These are phyloP conservation scores for Tenualosa ilisha DNA, from an alignment of 2,797 vertebrate species.

Conservation along the genomic window DNA sequence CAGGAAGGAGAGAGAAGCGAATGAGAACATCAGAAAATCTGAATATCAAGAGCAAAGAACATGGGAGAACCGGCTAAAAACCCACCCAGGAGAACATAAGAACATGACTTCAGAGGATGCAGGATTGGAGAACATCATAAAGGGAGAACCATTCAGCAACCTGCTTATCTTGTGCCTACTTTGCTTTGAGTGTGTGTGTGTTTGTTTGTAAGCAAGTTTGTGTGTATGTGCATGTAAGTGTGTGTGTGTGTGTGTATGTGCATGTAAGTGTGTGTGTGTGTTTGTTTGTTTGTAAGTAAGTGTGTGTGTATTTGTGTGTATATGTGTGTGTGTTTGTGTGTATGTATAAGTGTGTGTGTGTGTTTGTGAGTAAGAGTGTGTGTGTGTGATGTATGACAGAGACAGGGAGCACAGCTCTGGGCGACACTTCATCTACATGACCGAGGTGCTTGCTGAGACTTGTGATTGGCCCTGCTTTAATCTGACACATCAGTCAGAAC, in stretches of 20 bases:
- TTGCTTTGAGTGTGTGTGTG: not conserved
- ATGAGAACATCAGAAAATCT: slow-evolving; percentile 55
- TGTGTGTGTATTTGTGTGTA: not conserved
- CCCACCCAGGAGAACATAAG: not conserved
- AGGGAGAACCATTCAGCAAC: not conserved
- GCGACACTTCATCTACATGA: not conserved
- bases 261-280: no score
- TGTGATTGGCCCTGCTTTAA: not conserved
- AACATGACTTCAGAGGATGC: not conserved
- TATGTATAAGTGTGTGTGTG: no score
- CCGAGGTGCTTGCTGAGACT: not conserved
- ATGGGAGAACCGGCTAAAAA: not conserved
- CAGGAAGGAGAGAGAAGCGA: not conserved
- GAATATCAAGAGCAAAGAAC: slow-evolving; percentile 59
- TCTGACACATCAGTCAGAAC: not conserved
- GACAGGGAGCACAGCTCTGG: not conserved
- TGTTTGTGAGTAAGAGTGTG: no score
- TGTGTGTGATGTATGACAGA: not conserved
- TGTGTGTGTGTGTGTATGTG: not conserved
- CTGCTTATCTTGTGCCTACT: not conserved
- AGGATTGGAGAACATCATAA: not conserved
- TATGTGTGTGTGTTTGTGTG: not conserved
- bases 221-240: not conserved
- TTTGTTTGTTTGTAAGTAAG: not conserved
- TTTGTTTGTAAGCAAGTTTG: no score